phyloP scores from a whole-genome alignment of 2,888 invertebrate species.

The Mylabris sibirica region DNA sequence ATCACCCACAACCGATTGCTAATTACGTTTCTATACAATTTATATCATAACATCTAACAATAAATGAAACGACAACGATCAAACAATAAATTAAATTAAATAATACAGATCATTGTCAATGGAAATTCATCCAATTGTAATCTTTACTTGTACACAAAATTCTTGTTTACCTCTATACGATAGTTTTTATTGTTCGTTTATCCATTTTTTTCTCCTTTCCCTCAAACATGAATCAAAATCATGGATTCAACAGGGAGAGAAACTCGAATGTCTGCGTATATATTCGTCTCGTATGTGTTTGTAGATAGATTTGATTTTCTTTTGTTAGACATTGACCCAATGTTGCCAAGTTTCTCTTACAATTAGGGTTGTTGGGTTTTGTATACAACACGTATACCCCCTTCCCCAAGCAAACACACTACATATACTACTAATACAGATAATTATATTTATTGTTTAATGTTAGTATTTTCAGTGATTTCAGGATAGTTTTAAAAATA shows the following conservation, averaged over 20 bases:
- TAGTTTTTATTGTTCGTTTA: background rate
- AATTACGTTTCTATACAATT: no score
- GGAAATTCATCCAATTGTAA: background rate
- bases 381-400: background rate
- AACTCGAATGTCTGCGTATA: background rate
- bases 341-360: slow-evolving; percentile 9
- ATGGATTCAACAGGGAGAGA: background rate
- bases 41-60: no score
- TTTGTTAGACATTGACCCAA: slow-evolving; percentile 6
- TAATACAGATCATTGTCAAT: background rate
- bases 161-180: background rate
- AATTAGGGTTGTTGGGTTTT: background rate
- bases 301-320: slow-evolving; percentile 6
- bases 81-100: background rate
- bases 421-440: background rate
- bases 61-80: background rate
- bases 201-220: background rate
- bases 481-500: background rate
- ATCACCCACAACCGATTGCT: no score
- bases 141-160: background rate
- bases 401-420: background rate
- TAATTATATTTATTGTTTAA: background rate
- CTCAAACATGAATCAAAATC: background rate
- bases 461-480: background rate
- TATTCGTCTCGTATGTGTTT: background rate